Conservation (phyloP, 1,140 invertebrate species). For the Bombus haemorrhoidalis region DNA sequence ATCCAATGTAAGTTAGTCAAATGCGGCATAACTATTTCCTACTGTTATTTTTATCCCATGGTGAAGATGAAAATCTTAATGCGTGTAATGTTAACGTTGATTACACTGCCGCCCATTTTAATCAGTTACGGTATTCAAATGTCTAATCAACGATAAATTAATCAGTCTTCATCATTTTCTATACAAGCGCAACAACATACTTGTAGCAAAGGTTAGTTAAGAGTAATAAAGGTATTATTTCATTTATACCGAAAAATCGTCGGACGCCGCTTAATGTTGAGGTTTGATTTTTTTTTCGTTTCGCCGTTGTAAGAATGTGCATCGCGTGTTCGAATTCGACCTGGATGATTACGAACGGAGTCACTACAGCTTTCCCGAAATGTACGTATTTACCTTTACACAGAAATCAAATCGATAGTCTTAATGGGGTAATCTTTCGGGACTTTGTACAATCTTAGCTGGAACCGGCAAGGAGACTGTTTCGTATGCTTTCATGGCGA, state of each 20-base stretch:
- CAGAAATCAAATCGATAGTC: slow-evolving; percentile 4
- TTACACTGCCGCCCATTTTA: not conserved
- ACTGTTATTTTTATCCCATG: too few relatives aligned
- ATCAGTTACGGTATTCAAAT: not conserved
- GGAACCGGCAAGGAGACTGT: slow-evolving; percentile 26
- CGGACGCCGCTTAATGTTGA: not conserved
- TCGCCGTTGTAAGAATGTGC: not conserved
- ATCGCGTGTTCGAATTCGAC: not conserved
- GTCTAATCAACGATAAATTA: not conserved
- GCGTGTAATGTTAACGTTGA: not conserved
- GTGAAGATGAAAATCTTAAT: not conserved
- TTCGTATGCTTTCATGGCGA: slow-evolving; percentile 49
- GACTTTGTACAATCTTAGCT: slow-evolving; percentile 4
- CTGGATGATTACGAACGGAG: not conserved
- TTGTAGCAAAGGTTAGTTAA: not conserved
- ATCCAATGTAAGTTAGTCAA: not conserved
- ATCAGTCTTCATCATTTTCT: not conserved
- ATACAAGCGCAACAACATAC: not conserved
- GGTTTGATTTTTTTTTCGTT: not conserved
- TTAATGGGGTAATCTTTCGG: slow-evolving; percentile 45
- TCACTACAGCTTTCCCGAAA: not conserved
- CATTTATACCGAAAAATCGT: slow-evolving; percentile 8
- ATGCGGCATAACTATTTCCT: not conserved
- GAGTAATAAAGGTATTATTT: not conserved
- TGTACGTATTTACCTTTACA: slow-evolving; percentile 9